phyloP scores from a whole-genome alignment of 2,113 vertebrate genomes.

The Cyanoliseus patagonus region DNA sequence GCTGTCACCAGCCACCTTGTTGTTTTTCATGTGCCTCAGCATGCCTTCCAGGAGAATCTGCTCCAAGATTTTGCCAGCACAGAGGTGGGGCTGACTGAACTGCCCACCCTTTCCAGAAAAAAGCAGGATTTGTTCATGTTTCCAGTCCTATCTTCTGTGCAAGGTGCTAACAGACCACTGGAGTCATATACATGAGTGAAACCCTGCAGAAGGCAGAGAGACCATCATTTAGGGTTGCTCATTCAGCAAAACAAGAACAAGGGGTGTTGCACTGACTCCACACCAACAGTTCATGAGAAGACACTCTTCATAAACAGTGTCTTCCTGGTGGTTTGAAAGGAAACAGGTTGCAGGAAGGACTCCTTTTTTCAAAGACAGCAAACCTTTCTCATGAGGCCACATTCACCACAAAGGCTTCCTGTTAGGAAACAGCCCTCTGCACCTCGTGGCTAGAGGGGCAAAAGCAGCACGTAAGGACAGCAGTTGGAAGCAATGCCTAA shows the following conservation, averaged over 20 bases:
- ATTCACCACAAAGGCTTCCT: background rate
- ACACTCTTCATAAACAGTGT: background rate
- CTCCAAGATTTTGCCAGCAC: too few species aligned
- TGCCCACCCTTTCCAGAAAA: background rate
- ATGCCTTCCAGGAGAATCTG: too few species aligned
- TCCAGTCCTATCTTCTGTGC: background rate
- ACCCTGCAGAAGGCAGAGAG: background rate
- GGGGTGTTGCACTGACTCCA: background rate
- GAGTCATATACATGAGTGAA: fast-evolving
- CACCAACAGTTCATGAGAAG: background rate
- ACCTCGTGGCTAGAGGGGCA: background rate
- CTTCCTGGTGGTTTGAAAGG: background rate
- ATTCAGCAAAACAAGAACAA: background rate
- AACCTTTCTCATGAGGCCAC: background rate
- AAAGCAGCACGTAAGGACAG: fast-evolving
- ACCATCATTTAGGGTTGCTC: background rate
- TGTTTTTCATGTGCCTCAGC: too few species aligned
- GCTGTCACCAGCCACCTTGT: too few species aligned
- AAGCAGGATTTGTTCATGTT: background rate
- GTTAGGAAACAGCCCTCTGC: background rate
- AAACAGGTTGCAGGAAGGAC: background rate
- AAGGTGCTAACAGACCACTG: background rate
- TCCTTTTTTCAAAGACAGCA: background rate
- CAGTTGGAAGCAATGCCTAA: background rate
- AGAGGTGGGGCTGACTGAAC: background rate